These are phyloP conservation scores for Lichenostomus cassidix DNA, from an alignment of 2,113 vertebrate genomes.

Conservation along the genomic window DNA sequence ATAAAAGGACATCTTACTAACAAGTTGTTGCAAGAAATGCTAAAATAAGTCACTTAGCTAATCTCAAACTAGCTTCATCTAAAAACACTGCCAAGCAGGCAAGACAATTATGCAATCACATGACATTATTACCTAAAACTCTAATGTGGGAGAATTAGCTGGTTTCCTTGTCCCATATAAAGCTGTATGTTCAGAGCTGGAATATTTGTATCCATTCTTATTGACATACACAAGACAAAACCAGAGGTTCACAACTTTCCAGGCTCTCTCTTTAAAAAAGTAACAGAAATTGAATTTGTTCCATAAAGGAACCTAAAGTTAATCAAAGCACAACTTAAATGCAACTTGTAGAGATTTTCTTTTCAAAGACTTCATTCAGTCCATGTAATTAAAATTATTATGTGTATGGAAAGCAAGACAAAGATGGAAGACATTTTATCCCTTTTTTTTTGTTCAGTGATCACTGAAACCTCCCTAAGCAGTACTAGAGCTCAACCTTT, in stretches of 20 bases:
- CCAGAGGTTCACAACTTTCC: background rate
- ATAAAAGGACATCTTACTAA: background rate
- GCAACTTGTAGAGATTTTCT: background rate
- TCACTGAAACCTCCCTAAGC: background rate
- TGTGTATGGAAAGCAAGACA: background rate
- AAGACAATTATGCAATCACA: slow-evolving; percentile 2
- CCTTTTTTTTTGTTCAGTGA: background rate
- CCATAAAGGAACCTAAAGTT: background rate
- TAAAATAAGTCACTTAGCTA: slow-evolving; percentile 32
- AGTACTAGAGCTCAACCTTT: background rate
- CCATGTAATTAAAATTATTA: background rate
- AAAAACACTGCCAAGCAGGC: slow-evolving; percentile 23
- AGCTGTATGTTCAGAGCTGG: background rate
- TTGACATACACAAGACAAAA: background rate
- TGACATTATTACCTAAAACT: slow-evolving; percentile 1
- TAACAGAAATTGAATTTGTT: background rate
- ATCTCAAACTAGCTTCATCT: background rate
- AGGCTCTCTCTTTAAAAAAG: background rate
- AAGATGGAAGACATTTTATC: background rate
- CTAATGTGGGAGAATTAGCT: background rate
- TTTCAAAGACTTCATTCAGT: background rate
- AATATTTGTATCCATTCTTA: background rate
- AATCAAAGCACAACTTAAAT: background rate
- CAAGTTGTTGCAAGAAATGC: background rate
- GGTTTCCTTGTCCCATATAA: background rate